Evolutionary conservation across 2,888 invertebrate species (phyloP).

Genomic region (Netelia melanura): DNA sequence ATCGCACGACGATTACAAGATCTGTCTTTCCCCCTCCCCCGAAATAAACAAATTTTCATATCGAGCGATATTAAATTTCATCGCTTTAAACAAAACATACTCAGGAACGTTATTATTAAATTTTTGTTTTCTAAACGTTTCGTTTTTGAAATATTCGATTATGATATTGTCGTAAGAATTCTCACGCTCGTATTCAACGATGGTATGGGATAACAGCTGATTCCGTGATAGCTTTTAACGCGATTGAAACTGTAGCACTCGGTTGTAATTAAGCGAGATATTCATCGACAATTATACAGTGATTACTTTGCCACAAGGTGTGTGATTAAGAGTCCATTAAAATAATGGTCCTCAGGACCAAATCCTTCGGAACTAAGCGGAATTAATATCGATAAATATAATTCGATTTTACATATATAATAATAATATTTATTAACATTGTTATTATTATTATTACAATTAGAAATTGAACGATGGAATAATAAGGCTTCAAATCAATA

Average conservation of each 20-base stretch:
- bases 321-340: constrained; percentile 30
- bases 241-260: constrained; percentile 29
- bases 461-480: no score
- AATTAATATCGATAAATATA: neutral
- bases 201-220: neutral
- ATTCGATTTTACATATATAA: neutral
- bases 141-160: no score
- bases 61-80: no score
- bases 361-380: constrained; percentile 12
- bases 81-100: no score
- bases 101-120: no score
- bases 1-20: neutral
- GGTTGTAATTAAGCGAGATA: constrained; percentile 55
- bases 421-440: no score
- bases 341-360: constrained; percentile 52
- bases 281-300: constrained; percentile 46
- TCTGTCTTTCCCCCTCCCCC: neutral
- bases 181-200: neutral
- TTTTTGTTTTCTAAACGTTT: no score
- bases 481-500: no score
- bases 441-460: no score
- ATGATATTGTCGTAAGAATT: neutral
- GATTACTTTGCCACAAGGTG: constrained; percentile 36
- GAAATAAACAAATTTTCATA: no score
- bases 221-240: constrained; percentile 19